These are phyloP conservation scores for Aphodius sticticus DNA, from an alignment of 2,888 invertebrate genomes.

Conservation along the genomic window DNA sequence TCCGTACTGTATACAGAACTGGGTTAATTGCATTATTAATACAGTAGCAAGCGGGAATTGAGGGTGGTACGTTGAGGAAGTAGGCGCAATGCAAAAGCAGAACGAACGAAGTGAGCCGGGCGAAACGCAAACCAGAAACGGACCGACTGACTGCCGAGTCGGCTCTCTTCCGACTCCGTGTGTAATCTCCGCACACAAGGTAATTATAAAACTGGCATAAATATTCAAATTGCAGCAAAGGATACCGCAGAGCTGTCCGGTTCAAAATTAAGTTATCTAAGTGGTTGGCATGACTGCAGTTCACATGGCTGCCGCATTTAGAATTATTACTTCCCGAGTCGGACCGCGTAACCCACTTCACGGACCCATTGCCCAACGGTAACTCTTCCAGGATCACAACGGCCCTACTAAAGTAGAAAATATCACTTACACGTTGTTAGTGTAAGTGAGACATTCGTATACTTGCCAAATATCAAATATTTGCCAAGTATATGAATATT, in stretches of 20 bases:
- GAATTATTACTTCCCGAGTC: constrained; percentile 39
- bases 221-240: constrained; percentile 47
- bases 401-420: too few relatives aligned
- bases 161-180: background rate
- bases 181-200: constrained; percentile 10
- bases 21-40: constrained; percentile 4
- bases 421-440: too few relatives aligned
- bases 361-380: background rate
- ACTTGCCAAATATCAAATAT: too few relatives aligned
- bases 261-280: constrained; percentile 52
- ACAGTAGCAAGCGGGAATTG: background rate
- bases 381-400: too few relatives aligned
- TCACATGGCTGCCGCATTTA: constrained; percentile 47
- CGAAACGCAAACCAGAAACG: too few relatives aligned
- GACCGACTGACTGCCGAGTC: background rate
- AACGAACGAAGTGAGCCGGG: background rate
- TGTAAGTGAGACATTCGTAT: too few relatives aligned
- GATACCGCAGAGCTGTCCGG: constrained; percentile 49
- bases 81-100: background rate
- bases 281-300: constrained; percentile 47
- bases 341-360: background rate
- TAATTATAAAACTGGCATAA: constrained; percentile 46
- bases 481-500: too few relatives aligned
- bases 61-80: background rate
- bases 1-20: background rate